These are phyloP conservation scores for Fistularia tabacaria DNA, from an alignment of 2,797 vertebrate species.

Conservation along the genomic window DNA sequence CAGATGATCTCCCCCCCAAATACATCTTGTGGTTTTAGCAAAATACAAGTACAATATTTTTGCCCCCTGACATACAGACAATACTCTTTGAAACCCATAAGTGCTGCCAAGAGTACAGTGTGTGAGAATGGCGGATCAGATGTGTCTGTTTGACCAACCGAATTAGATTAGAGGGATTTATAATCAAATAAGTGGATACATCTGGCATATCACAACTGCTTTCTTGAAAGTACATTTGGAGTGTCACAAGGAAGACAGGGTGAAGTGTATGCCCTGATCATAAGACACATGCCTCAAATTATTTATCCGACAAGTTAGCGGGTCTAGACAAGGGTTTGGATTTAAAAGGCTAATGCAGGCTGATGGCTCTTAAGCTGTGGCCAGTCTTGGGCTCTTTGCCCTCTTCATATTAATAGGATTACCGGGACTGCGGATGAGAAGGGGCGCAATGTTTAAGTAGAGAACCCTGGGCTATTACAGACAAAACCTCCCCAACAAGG, in stretches of 20 bases:
- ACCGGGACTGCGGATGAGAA: slow-evolving; percentile 62
- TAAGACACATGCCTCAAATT: slow-evolving; percentile 57
- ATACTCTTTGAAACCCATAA: slow-evolving; percentile 28
- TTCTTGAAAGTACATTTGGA: slow-evolving; percentile 17
- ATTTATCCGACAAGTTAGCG: slow-evolving; percentile 61
- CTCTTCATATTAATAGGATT: slow-evolving; percentile 80
- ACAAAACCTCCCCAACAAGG: slow-evolving; percentile 61
- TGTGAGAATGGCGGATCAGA: slow-evolving; percentile 21
- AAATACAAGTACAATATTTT: slow-evolving; percentile 9
- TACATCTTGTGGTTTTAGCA: slow-evolving; percentile 44
- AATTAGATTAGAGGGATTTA: slow-evolving; percentile 12
- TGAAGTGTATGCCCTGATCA: slow-evolving; percentile 36
- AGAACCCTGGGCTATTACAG: slow-evolving; percentile 64
- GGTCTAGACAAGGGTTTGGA: slow-evolving; percentile 73
- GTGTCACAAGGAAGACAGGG: slow-evolving; percentile 8
- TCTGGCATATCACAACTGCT: slow-evolving; percentile 4
- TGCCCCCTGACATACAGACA: slow-evolving; percentile 13
- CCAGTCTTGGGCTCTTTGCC: slow-evolving; percentile 64
- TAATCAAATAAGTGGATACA: slow-evolving; percentile 11
- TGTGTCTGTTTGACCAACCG: slow-evolving; percentile 17
- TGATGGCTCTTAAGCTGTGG: slow-evolving; percentile 71
- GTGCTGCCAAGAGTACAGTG: slow-evolving; percentile 29
- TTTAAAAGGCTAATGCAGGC: slow-evolving; percentile 69
- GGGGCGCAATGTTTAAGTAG: slow-evolving; percentile 62
- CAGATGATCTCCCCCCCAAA: slow-evolving; percentile 59